phyloP scores from a whole-genome alignment of 2,888 invertebrate genomes.

The Boloria euphrosyne region DNA sequence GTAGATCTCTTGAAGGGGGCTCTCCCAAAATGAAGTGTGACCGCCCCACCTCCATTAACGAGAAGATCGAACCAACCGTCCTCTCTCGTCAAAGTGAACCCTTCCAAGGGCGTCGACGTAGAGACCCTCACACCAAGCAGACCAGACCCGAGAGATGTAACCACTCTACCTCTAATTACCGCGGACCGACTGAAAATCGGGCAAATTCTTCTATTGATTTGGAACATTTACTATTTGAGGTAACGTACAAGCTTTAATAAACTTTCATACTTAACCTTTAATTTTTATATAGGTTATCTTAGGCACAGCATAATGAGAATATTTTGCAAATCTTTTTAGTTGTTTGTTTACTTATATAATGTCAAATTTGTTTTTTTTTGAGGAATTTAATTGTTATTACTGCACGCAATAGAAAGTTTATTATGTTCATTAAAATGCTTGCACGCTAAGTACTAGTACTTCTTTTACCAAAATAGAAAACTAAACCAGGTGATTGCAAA shows the following conservation, averaged over 20 bases:
- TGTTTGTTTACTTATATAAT: background rate
- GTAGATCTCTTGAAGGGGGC: constrained; percentile 94
- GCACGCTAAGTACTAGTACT: constrained; percentile 11
- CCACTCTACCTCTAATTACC: constrained; percentile 97
- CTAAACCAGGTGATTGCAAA: background rate
- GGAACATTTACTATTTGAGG: background rate
- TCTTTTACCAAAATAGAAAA: constrained; percentile 11
- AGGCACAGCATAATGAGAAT: too few relatives aligned
- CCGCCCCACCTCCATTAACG: constrained; percentile 99
- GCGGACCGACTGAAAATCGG: constrained; percentile 91
- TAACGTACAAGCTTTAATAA: background rate
- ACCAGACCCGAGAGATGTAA: constrained; percentile 94
- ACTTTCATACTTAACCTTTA: background rate
- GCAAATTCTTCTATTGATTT: background rate
- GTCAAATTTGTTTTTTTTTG: constrained; percentile 4
- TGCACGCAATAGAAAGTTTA: constrained; percentile 2
- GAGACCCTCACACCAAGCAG: constrained; percentile 97
- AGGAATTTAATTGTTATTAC: background rate
- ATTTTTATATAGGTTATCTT: background rate
- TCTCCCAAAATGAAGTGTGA: constrained; percentile 96
- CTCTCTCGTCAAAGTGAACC: constrained; percentile 95
- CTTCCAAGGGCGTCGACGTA: constrained; percentile 96
- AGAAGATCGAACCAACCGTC: constrained; percentile 98
- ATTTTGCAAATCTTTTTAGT: background rate
- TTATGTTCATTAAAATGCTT: constrained; percentile 15